A percentile compares a stretch with the other conserved stretches of the same genome.
Conservation (phyloP, 2,113 vertebrate species). For the Alaudala cheleensis region DNA sequence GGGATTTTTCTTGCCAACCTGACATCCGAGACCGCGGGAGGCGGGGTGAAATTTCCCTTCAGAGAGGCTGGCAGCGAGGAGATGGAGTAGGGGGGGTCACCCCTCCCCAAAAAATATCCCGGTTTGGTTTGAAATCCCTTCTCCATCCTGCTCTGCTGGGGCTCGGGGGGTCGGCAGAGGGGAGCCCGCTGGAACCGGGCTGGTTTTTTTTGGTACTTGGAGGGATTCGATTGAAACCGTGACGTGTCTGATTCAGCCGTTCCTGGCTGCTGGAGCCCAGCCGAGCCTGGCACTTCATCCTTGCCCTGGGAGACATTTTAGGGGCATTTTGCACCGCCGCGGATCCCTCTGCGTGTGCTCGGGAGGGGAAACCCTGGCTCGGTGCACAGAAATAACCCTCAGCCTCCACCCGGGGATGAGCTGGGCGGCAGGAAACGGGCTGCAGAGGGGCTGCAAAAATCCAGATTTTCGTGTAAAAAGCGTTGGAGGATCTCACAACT, state of each 20-base stretch:
- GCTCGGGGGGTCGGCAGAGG: not conserved
- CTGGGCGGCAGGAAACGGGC: not conserved
- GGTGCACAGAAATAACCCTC: not conserved
- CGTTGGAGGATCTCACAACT: accelerated
- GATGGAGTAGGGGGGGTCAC: not conserved
- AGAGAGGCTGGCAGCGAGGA: conserved; percentile 72
- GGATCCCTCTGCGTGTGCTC: not conserved
- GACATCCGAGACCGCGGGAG: conserved; percentile 61
- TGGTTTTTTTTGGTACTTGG: not conserved
- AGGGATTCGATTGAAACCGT: conserved; percentile 2
- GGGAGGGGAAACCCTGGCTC: not conserved
- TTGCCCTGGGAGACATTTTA: conserved; percentile 39
- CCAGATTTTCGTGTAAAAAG: not conserved
- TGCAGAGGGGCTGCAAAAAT: not conserved
- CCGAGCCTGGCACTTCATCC: conserved; percentile 35
- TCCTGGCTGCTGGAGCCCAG: conserved; percentile 40
- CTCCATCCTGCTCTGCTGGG: not conserved
- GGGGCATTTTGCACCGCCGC: conserved; percentile 14
- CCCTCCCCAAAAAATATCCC: not conserved
- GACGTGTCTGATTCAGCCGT: conserved; percentile 48
- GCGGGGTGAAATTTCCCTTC: conserved; percentile 14
- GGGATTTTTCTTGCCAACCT: conserved; percentile 67
- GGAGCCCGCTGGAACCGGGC: not conserved
- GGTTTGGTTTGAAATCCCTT: not conserved
- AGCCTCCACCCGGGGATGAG: accelerated